Conservation (phyloP, 2,797 vertebrate species). For the Saguinus oedipus region DNA sequence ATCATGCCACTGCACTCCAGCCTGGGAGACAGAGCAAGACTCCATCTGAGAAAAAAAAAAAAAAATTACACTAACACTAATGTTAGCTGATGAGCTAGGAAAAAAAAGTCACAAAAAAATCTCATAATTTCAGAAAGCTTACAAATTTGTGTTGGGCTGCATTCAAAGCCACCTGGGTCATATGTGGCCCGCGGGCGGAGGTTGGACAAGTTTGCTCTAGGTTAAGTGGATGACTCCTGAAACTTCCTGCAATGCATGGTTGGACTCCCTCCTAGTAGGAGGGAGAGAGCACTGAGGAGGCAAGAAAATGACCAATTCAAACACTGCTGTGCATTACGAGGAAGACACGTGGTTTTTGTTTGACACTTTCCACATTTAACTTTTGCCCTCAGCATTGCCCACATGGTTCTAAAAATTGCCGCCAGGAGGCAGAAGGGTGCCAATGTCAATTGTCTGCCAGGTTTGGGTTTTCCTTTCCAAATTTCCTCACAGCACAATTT, state of each 20-base stretch:
- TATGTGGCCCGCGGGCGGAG: accelerated
- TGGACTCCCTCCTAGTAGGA: background rate
- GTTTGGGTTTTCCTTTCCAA: background rate
- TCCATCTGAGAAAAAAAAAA: too few species aligned
- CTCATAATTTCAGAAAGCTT: too few species aligned
- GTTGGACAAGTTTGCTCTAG: background rate
- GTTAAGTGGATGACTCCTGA: background rate
- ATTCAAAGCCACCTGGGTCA: too few species aligned
- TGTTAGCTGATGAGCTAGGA: too few species aligned
- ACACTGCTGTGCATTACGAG: background rate
- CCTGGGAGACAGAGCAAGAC: too few species aligned
- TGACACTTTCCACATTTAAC: background rate
- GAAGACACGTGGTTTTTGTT: background rate
- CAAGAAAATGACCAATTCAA: background rate
- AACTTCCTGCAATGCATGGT: background rate
- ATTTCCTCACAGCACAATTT: background rate
- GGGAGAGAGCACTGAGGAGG: background rate
- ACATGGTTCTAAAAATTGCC: background rate
- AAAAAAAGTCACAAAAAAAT: too few species aligned
- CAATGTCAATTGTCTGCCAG: background rate
- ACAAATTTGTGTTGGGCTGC: too few species aligned
- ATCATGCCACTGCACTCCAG: too few species aligned
- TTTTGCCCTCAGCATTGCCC: background rate
- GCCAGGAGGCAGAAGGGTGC: constrained; percentile 53
- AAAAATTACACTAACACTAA: too few species aligned